Conservation (phyloP, 2,797 vertebrate genomes). For the Malurus leucopterus region DNA sequence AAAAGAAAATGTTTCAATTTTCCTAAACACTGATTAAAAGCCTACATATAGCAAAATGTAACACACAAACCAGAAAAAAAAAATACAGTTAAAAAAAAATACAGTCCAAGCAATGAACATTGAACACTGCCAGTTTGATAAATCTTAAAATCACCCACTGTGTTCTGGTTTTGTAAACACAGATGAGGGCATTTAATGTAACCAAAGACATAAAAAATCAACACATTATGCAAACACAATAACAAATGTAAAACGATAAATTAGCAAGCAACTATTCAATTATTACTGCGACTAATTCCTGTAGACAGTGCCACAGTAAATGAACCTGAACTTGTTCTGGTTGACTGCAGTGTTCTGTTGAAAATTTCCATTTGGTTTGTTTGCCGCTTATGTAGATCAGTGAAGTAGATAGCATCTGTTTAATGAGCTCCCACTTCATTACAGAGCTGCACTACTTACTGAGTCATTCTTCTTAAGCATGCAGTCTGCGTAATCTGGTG, state of each 20-base stretch:
- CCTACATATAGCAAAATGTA: not conserved
- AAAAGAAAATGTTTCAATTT: not conserved
- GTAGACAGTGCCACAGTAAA: conserved; percentile 67
- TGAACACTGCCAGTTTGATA: not conserved
- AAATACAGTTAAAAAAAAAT: not conserved
- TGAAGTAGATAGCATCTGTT: conserved; percentile 73
- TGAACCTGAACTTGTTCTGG: conserved; percentile 76
- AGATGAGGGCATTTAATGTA: conserved; percentile 39
- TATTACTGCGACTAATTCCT: conserved; percentile 75
- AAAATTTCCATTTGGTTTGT: conserved; percentile 74
- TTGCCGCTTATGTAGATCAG: conserved; percentile 57
- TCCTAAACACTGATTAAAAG: not conserved
- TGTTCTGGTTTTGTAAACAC: conserved; percentile 9
- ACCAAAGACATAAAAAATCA: conserved; percentile 27
- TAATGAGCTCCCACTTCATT: conserved; percentile 80
- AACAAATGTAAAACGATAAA: conserved; percentile 76
- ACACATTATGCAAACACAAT: conserved; percentile 66
- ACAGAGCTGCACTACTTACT: conserved; percentile 50
- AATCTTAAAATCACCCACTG: not conserved
- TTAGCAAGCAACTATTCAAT: conserved; percentile 72
- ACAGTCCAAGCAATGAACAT: not conserved
- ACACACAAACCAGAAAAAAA: not conserved
- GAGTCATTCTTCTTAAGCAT: conserved; percentile 69
- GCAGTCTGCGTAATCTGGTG: conserved; percentile 60
- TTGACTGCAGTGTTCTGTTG: conserved; percentile 68